Base-by-base conservation (phyloP, 2,113 vertebrate genomes). In the Periophthalmodon schlosseri region DNA sequence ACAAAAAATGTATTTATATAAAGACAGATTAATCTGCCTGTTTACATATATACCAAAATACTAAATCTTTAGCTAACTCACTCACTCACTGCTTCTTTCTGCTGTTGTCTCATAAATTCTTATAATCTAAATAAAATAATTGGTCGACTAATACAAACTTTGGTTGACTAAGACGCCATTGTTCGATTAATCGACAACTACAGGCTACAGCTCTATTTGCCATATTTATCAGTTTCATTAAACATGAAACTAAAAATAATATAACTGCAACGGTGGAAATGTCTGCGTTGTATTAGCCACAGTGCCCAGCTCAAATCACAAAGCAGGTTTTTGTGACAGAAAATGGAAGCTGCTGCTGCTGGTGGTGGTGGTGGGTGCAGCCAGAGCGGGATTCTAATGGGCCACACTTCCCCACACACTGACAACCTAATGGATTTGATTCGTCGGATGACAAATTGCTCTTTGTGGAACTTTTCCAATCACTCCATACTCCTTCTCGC, bases 351-450 rank as follows among this genome's bases (percentile, higher is more conserved):
- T 73, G 74, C 36, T 39, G 39, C 10, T 44, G 39, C 39, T 44
- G 36, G 0, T 39, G 39, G 6, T 44, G 39, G 6, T 11, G 39
- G 39, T 44, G 39, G 39, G 39, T 68, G 76, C 70, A 81, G 78
- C 58, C 74, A 58, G 65, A 54, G 70, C 76, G 50, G 72, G 68
- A 76, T 74, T 76, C 75, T 82, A 83, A 86, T 79, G 69, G 81
- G 70, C 78, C 81, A 81, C 85, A 81, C 74, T 80, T 70, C 74
- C 79, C 76, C 78, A 74, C 83, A 72, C 70, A 70, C 71, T 77
- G 83, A 86, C 83, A 91, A 83, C 78, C 71, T 85, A 85, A 87
- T 82, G 64, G 66, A 86, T 86, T 85, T 70, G 68, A 87, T 85
- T 84, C 50, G 10, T 65, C 73, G 64, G 60, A 80, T 84, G 72